Evolutionary conservation across 1,140 invertebrate genomes (phyloP).

Genomic region (Philaenus spumarius): DNA sequence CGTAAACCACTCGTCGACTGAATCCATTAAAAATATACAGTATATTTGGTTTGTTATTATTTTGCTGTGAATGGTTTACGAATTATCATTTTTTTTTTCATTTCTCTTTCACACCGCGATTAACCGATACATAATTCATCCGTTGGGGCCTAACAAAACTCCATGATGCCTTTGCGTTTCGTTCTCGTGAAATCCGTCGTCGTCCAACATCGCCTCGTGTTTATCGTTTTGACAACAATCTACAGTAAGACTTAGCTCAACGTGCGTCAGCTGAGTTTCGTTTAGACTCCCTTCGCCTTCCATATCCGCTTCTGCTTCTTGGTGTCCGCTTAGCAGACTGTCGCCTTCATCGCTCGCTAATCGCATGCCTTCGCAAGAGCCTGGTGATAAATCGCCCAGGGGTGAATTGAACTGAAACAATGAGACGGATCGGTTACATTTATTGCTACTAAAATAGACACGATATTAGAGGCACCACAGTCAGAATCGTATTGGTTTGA

Average conservation of each 20-base stretch:
- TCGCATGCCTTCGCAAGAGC: slow-evolving; percentile 10
- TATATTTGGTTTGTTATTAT: background rate
- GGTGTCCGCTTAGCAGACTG: slow-evolving; percentile 20
- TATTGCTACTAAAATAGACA: no score
- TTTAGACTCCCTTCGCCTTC: slow-evolving; percentile 12
- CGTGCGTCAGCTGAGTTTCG: slow-evolving; percentile 15
- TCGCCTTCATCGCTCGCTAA: slow-evolving; percentile 23
- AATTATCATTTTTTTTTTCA: background rate
- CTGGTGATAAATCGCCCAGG: background rate
- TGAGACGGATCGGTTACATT: no score
- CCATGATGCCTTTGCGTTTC: slow-evolving; percentile 2
- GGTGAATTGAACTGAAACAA: background rate
- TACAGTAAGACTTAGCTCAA: background rate
- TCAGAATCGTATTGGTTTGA: no score
- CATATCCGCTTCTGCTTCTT: slow-evolving; percentile 2
- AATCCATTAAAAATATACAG: background rate
- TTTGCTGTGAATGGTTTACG: background rate
- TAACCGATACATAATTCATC: slow-evolving; percentile 7
- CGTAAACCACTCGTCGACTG: background rate
- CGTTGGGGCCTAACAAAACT: slow-evolving; percentile 13
- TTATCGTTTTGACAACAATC: background rate
- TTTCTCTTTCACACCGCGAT: background rate
- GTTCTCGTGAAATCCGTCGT: slow-evolving; percentile 18
- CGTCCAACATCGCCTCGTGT: slow-evolving; percentile 4
- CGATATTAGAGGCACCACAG: no score